Conservation (phyloP, 2,797 vertebrate species). For the Sebastes hubbsi region DNA sequence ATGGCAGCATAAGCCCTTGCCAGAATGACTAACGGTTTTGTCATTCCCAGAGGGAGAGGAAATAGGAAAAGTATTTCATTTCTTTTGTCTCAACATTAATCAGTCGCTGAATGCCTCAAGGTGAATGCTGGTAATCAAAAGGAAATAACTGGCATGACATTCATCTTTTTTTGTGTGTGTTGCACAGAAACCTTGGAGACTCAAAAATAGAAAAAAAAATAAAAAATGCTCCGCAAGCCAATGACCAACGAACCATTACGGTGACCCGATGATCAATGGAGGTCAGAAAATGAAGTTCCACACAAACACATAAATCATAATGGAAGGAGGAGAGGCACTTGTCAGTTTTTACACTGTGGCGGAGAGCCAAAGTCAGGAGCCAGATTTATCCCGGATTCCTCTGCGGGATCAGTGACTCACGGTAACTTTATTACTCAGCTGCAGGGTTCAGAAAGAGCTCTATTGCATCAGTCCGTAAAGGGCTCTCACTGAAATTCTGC, state of each 20-base stretch:
- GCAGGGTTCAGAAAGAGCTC: constrained; percentile 38
- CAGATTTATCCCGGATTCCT: constrained; percentile 38
- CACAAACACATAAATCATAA: constrained; percentile 17
- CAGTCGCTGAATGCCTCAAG: constrained; percentile 57
- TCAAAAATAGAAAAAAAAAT: not conserved
- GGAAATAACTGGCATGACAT: constrained; percentile 39
- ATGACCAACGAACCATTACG: constrained; percentile 1
- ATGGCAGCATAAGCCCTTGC: constrained; percentile 12
- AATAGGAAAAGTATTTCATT: constrained; percentile 54
- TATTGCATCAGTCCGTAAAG: constrained; percentile 44
- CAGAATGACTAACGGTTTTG: constrained; percentile 37
- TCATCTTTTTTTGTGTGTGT: constrained; percentile 30
- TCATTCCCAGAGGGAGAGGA: constrained; percentile 28
- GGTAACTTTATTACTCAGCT: constrained; percentile 34
- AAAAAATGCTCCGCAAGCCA: not conserved
- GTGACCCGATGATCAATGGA: constrained; percentile 45
- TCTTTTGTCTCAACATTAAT: constrained; percentile 64
- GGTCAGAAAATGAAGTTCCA: constrained; percentile 31
- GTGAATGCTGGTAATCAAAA: constrained; percentile 63
- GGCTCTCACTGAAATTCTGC: constrained; percentile 26
- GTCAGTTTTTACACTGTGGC: constrained; percentile 1
- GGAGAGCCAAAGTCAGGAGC: not conserved
- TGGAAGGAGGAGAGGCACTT: not conserved
- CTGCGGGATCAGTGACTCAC: constrained; percentile 49
- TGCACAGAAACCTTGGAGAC: constrained; percentile 13